Evolutionary conservation across 2,888 invertebrate species (phyloP).

Genomic region (Vandiemenella viatica): DNA sequence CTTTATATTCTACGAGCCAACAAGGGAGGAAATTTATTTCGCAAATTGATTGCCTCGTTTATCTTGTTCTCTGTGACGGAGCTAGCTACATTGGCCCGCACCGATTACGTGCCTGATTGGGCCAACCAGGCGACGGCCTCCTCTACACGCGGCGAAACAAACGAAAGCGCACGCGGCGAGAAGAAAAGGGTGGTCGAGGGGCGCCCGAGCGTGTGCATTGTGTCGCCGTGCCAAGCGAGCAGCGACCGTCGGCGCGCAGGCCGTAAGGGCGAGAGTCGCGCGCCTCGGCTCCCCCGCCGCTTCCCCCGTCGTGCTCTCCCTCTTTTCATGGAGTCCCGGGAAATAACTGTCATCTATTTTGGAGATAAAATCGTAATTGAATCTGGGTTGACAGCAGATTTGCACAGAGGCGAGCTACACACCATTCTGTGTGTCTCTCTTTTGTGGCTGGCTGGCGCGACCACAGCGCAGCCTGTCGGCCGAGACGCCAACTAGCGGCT

Average conservation of each 20-base stretch:
- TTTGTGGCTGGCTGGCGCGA: background rate
- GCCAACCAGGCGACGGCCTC: too few species aligned
- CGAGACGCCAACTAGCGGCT: background rate
- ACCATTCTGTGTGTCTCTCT: background rate
- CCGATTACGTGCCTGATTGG: too few species aligned
- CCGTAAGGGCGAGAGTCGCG: background rate
- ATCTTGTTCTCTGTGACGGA: too few species aligned
- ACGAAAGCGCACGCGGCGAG: too few species aligned
- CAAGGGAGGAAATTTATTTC: too few species aligned
- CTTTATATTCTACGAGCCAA: too few species aligned
- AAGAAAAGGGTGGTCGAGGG: too few species aligned
- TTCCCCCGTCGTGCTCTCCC: conserved; percentile 27
- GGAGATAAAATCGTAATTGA: conserved; percentile 36
- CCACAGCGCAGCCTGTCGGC: background rate
- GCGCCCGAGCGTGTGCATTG: too few species aligned
- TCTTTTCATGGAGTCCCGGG: conserved; percentile 19
- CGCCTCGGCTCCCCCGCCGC: conserved; percentile 22
- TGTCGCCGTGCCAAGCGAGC: background rate
- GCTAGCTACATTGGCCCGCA: too few species aligned
- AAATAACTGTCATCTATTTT: conserved; percentile 37
- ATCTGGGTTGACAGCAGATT: conserved; percentile 34
- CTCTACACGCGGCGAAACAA: too few species aligned
- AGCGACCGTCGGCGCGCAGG: background rate
- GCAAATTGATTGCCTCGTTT: too few species aligned
- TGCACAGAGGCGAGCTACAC: conserved; percentile 23